phyloP scores from a whole-genome alignment of 2,797 vertebrate genomes.

The Zalophus californianus region DNA sequence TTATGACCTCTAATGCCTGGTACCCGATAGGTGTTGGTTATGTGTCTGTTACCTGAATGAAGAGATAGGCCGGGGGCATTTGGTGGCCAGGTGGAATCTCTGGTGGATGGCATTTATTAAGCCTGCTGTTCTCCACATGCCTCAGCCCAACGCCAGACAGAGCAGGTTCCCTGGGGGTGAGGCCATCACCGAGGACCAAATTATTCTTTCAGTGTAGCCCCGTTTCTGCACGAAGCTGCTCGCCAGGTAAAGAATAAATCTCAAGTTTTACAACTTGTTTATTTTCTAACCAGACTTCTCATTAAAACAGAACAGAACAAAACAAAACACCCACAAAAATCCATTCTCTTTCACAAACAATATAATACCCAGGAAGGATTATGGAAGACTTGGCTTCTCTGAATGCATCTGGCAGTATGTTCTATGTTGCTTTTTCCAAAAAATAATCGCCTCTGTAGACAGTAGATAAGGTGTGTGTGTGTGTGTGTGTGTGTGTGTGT shows the following conservation, averaged over 20 bases:
- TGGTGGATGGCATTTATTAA: not conserved
- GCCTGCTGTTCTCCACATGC: not conserved
- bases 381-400: slow-evolving; percentile 52
- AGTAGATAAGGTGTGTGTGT: not conserved
- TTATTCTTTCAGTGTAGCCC: not conserved
- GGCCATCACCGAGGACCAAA: not conserved
- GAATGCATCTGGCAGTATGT: not conserved
- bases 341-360: slow-evolving; percentile 28
- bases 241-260: slow-evolving; percentile 53
- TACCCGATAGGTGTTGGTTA: not conserved
- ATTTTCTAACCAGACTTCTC: slow-evolving; percentile 17
- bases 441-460: slow-evolving; percentile 27
- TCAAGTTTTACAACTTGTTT: slow-evolving; percentile 62
- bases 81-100: not conserved
- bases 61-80: not conserved
- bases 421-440: slow-evolving; percentile 24
- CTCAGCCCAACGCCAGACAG: not conserved
- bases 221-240: not conserved
- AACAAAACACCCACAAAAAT: slow-evolving; percentile 20
- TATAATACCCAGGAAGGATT: slow-evolving; percentile 37
- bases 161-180: not conserved
- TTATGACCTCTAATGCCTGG: not conserved
- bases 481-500: not conserved
- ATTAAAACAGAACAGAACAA: not conserved
- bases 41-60: not conserved